Evolutionary conservation across 2,797 vertebrate species (phyloP).

Genomic region (Sternotherus odoratus): DNA sequence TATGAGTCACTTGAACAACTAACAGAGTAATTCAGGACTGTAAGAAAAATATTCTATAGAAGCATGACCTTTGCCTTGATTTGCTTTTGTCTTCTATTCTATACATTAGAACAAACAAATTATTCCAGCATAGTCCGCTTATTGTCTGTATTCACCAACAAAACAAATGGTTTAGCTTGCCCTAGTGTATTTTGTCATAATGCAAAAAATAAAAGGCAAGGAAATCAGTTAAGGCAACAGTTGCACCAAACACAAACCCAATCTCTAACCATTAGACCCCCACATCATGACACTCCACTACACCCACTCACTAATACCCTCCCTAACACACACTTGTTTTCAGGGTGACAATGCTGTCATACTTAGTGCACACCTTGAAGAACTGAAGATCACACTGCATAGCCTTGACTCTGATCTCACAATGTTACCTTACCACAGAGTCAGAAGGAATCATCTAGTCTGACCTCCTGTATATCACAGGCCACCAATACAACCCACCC

Average conservation of each 20-base stretch:
- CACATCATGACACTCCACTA: not conserved
- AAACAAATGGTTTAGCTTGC: not conserved
- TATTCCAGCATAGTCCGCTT: not conserved
- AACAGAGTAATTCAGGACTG: constrained; percentile 12
- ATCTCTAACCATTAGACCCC: not conserved
- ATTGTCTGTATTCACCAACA: not conserved
- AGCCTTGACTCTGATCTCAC: not conserved
- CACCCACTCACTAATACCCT: not conserved
- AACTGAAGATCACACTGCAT: not conserved
- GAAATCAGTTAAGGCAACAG: not conserved
- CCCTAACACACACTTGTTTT: not conserved
- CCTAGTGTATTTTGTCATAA: not conserved
- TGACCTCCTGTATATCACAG: not conserved
- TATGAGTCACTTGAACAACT: not conserved
- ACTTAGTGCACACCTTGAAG: not conserved
- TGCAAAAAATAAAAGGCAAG: not conserved
- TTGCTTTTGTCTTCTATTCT: not conserved
- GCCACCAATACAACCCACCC: not conserved
- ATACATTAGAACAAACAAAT: not conserved
- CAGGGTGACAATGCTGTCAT: not conserved
- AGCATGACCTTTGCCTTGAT: not conserved
- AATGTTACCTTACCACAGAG: not conserved
- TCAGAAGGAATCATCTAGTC: not conserved
- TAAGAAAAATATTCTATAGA: constrained; percentile 11
- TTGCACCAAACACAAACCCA: not conserved